Percentiles rank a stretch among this genome's conserved stretches.
Conservation (phyloP, 2,888 invertebrate genomes). For the Cheiracanthium punctorium region DNA sequence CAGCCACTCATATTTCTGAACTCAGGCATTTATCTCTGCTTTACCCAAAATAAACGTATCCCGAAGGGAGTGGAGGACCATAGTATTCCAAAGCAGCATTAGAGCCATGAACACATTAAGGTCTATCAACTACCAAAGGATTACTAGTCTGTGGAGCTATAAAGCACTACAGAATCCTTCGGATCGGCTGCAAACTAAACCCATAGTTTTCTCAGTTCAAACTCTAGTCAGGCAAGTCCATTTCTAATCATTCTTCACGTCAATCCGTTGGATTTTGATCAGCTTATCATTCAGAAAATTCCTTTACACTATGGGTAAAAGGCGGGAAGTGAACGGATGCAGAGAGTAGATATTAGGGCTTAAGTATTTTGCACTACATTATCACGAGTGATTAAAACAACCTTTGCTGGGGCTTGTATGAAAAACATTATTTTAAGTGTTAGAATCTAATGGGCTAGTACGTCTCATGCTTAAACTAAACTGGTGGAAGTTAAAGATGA, state of each 20-base stretch:
- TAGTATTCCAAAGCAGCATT: neutral
- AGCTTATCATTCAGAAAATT: conserved; percentile 32
- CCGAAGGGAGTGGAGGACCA: neutral
- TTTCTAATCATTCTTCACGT: conserved; percentile 51
- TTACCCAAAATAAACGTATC: too few relatives aligned
- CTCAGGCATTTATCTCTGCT: too few relatives aligned
- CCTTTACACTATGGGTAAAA: neutral
- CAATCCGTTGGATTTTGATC: conserved; percentile 36
- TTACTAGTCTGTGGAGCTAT: neutral
- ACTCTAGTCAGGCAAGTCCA: conserved; percentile 42
- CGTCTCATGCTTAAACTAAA: too few relatives aligned
- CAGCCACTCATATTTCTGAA: too few relatives aligned
- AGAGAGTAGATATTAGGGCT: neutral
- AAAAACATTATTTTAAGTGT: too few relatives aligned
- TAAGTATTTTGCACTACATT: neutral
- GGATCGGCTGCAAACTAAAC: neutral
- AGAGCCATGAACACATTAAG: neutral
- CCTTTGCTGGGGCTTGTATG: too few relatives aligned
- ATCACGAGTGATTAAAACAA: too few relatives aligned
- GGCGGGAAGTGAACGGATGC: neutral
- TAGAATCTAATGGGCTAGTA: too few relatives aligned
- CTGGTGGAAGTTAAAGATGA: too few relatives aligned
- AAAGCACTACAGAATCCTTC: neutral
- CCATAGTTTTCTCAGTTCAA: conserved; percentile 50
- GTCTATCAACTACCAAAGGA: neutral